Evolutionary conservation across 2,888 invertebrate species (phyloP), one percentile per base, ranked within the genome.

Genomic region (Drosophila kuntzei): DNA sequence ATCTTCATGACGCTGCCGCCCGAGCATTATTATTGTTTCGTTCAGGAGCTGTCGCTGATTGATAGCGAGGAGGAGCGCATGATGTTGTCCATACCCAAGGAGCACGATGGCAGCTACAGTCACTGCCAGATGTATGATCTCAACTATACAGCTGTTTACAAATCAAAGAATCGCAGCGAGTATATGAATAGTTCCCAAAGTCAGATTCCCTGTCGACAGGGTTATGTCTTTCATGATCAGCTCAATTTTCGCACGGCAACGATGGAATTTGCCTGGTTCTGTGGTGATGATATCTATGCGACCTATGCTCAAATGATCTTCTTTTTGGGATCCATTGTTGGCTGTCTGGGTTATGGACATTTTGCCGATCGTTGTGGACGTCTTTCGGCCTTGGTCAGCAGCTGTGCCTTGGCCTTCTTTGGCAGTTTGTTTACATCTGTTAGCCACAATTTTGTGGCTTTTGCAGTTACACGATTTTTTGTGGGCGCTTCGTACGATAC

Each of bases 401-500:
- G 96, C 8, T 97, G 97, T 89, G 77, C 95, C 36, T 93, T 96
- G n/a, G 97, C 96, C 0, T 95, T 95, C 78, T 78, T 92, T 0
- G 94, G 94, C 0, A 94, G 97, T 0, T 92, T 96, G 0, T 95
- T 95, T 0, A 96, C 97, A 0, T 94, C 95, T 0, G 94, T 95
- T 90, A 93, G 94, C 75, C 91, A 93, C 25, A 94, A 93, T 11
- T 97, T 97, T 91, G 94, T 94, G 94, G 91, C 94, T 0, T 97
- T 97, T 90, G 94, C 95, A 0, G 79, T 95, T 0, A 95, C 96
- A 88, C 93, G 97, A 32, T 97, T 97, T 92, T 92, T 97, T 27
- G 96, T 97, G 0, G 97, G 97, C 2, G 93, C 97, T 89, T 96
- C 96, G 1, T 97, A 96, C 88, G 97, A 97, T 91, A 97, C 97